A percentile compares a stretch with the other conserved stretches of the same genome.
Conservation (phyloP, 2,888 invertebrate genomes). For the Archips crataeganus region DNA sequence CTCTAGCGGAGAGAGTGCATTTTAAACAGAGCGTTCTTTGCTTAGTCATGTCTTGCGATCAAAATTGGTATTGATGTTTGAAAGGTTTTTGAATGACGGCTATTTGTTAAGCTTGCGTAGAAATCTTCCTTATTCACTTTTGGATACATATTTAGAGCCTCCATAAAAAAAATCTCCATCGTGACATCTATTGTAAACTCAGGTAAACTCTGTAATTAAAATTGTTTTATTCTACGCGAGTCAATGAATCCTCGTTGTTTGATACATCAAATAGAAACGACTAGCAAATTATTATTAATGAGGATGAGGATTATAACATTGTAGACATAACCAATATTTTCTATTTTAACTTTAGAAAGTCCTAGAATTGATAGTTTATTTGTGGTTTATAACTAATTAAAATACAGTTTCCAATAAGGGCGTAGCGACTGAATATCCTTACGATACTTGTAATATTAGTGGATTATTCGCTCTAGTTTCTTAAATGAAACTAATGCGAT, state of each 20-base stretch:
- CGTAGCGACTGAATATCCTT: too few relatives aligned
- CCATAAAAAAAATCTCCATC: too few relatives aligned
- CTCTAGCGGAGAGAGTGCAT: constrained; percentile 45
- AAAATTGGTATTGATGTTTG: not conserved
- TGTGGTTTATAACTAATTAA: too few relatives aligned
- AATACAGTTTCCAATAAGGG: too few relatives aligned
- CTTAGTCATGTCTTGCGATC: constrained; percentile 47
- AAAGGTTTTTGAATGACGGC: not conserved
- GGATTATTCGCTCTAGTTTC: too few relatives aligned
- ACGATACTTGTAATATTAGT: too few relatives aligned
- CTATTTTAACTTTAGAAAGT: not conserved
- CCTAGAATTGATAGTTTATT: not conserved
- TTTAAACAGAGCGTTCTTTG: constrained; percentile 33
- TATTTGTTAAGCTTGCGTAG: not conserved
- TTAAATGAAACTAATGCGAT: too few relatives aligned
- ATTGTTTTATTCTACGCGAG: too few relatives aligned
- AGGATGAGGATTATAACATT: not conserved
- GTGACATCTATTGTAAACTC: too few relatives aligned
- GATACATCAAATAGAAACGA: not conserved
- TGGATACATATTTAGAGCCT: not conserved
- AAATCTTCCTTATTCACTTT: not conserved
- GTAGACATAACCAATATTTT: not conserved
- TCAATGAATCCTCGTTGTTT: not conserved
- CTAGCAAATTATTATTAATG: not conserved
- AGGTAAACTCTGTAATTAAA: too few relatives aligned